A percentile compares a stretch with the other conserved stretches of the same genome.
phyloP scores from a whole-genome alignment of 2,888 invertebrate species.

The Volucella zonaria region DNA sequence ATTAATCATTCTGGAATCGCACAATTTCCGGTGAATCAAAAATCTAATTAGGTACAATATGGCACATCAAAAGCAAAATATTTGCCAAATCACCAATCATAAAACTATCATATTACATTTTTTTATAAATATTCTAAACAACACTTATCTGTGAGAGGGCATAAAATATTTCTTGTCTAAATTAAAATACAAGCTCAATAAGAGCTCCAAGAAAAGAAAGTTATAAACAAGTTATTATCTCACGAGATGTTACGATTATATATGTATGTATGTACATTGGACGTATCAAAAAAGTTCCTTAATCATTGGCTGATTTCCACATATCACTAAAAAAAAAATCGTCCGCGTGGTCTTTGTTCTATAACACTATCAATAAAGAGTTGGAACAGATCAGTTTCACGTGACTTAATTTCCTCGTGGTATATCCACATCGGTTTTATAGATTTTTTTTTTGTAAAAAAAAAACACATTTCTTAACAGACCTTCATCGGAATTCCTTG shows the following conservation, averaged over 20 bases:
- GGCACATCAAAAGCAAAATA: too few relatives aligned
- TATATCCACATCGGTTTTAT: too few relatives aligned
- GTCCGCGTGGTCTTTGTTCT: neutral
- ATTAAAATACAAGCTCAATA: conserved; percentile 1
- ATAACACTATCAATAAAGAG: neutral
- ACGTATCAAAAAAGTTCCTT: neutral
- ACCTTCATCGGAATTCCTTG: conserved; percentile 32
- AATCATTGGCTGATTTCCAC: neutral
- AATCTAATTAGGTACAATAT: too few relatives aligned
- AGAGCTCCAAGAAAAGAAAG: too few relatives aligned
- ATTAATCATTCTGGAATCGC: too few relatives aligned
- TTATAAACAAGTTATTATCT: conserved; percentile 1
- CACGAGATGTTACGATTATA: neutral
- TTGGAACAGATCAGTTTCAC: neutral
- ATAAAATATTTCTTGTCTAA: neutral
- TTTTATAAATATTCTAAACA: too few relatives aligned
- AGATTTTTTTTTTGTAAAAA: neutral
- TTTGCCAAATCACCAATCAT: too few relatives aligned
- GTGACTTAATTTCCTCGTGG: neutral
- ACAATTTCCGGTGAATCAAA: too few relatives aligned
- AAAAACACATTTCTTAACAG: neutral
- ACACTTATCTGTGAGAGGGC: neutral
- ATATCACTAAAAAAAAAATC: neutral
- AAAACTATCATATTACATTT: neutral
- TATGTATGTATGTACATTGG: neutral